A percentile compares a stretch with the other conserved stretches of the same genome.
phyloP scores from a whole-genome alignment of 2,888 invertebrate genomes.

The Microplitis manilae region DNA sequence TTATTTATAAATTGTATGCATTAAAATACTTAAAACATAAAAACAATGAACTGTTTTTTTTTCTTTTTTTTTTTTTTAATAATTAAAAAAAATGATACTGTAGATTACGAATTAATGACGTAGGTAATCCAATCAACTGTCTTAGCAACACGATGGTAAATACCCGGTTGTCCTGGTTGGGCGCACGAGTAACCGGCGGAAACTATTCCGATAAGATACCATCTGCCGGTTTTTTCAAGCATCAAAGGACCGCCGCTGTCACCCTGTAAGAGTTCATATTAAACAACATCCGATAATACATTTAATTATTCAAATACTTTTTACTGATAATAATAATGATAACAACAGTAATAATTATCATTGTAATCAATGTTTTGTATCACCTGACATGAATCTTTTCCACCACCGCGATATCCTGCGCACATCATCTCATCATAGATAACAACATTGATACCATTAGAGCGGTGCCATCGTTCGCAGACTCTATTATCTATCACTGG shows the following conservation, averaged over 20 bases:
- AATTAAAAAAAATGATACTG: conserved; percentile 18
- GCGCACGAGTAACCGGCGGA: conserved; percentile 96
- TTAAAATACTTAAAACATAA: neutral
- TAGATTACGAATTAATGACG: conserved; percentile 74
- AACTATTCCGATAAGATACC: conserved; percentile 93
- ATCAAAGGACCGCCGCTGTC: conserved; percentile 93
- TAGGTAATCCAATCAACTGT: conserved; percentile 94
- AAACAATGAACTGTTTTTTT: conserved; percentile 13
- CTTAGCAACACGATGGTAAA: conserved; percentile 93
- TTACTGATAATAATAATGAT: no score
- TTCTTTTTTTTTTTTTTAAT: conserved; percentile 1
- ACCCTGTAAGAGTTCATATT: conserved; percentile 73
- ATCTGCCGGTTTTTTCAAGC: conserved; percentile 88
- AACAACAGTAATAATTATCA: no score
- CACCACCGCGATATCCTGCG: conserved; percentile 91
- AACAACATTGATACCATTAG: conserved; percentile 87
- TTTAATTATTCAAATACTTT: neutral
- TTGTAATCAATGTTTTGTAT: conserved; percentile 35
- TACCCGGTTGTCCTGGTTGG: conserved; percentile 93
- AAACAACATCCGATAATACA: neutral
- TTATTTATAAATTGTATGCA: neutral
- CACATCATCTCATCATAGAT: conserved; percentile 97
- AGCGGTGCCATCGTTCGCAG: conserved; percentile 80
- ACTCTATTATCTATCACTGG: conserved; percentile 92
- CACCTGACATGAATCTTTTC: conserved; percentile 84